Conservation (phyloP, 2,888 invertebrate genomes). For the Sminthurinus aureus region DNA sequence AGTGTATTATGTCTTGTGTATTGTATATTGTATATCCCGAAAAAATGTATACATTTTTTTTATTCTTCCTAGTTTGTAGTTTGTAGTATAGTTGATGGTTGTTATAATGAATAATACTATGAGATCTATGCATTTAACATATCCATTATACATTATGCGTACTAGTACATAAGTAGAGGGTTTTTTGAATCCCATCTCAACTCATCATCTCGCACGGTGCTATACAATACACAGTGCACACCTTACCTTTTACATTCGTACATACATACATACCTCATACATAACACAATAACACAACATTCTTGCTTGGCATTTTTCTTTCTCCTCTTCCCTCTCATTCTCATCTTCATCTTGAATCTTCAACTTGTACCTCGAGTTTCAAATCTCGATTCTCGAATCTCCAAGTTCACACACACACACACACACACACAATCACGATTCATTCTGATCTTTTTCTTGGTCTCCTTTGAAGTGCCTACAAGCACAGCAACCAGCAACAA, state of each 20-base stretch:
- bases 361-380: background rate
- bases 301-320: conserved; percentile 6
- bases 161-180: background rate
- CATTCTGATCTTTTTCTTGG: background rate
- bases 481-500: background rate
- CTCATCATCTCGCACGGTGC: too few species aligned
- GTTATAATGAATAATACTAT: too few species aligned
- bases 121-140: background rate
- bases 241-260: background rate
- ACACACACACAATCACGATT: background rate
- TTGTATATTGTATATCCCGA: too few species aligned
- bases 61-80: background rate
- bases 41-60: background rate
- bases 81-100: too few species aligned
- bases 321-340: background rate
- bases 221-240: background rate
- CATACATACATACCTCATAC: background rate
- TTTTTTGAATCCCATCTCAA: too few species aligned
- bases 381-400: background rate
- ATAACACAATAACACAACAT: conserved; percentile 1
- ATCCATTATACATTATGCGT: background rate
- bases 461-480: background rate
- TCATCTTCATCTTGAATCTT: background rate
- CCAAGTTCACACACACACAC: conserved; percentile 8
- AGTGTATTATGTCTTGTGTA: too few species aligned